These are phyloP conservation scores for Drosophila virilis DNA, from an alignment of 1,140 invertebrate species.

Conservation along the genomic window DNA sequence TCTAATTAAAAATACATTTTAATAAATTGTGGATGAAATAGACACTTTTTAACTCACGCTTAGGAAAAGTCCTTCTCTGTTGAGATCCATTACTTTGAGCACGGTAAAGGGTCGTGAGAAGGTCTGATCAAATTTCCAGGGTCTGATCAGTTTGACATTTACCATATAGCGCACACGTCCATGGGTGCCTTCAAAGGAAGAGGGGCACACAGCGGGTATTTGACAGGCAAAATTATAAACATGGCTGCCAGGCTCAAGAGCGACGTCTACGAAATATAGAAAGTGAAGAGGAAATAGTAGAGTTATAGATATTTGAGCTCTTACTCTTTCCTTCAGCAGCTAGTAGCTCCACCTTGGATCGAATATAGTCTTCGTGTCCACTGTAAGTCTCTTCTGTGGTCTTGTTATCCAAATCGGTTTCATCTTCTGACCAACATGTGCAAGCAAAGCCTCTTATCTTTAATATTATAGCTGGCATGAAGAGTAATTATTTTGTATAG, in stretches of 20 bases:
- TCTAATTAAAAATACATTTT: slow-evolving; percentile 29
- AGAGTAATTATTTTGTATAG: background rate
- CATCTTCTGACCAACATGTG: slow-evolving; percentile 60
- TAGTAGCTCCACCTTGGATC: slow-evolving; percentile 63
- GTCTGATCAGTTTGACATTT: slow-evolving; percentile 88
- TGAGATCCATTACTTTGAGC: slow-evolving; percentile 89
- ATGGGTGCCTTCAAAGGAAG: slow-evolving; percentile 89
- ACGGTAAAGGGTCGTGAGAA: slow-evolving; percentile 89
- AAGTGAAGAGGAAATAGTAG: slow-evolving; percentile 7
- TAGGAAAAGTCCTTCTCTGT: slow-evolving; percentile 84
- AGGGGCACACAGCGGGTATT: slow-evolving; percentile 86
- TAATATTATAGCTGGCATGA: slow-evolving; percentile 52
- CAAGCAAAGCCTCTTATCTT: slow-evolving; percentile 68
- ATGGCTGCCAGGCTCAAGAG: slow-evolving; percentile 85
- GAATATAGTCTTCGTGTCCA: slow-evolving; percentile 76
- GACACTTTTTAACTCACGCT: slow-evolving; percentile 46
- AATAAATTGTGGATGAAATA: background rate
- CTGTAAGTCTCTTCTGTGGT: slow-evolving; percentile 35
- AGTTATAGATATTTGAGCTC: background rate
- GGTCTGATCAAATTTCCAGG: slow-evolving; percentile 91
- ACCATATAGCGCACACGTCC: slow-evolving; percentile 89
- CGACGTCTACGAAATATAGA: slow-evolving; percentile 46
- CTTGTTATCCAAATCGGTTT: slow-evolving; percentile 42
- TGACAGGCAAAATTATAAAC: slow-evolving; percentile 86
- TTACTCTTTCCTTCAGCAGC: slow-evolving; percentile 54